Percentiles rank a stretch among this genome's conserved stretches.
Conservation (phyloP, 1,140 invertebrate genomes). For the Euura lappo region DNA sequence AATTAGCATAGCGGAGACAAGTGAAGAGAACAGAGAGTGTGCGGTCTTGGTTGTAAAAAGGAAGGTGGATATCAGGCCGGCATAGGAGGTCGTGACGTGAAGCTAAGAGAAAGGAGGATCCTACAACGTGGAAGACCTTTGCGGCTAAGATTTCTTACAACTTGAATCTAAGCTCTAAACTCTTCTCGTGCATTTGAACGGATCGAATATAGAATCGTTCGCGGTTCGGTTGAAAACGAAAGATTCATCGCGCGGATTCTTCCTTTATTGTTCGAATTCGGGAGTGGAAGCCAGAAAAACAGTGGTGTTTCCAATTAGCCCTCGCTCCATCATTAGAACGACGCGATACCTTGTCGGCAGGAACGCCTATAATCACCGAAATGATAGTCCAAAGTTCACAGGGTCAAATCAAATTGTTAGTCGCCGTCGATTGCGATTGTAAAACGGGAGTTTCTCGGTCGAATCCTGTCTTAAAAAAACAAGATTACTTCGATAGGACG, state of each 20-base stretch:
- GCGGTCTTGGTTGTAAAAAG: conserved; percentile 18
- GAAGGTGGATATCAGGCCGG: conserved; percentile 30
- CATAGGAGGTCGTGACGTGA: conserved; percentile 43
- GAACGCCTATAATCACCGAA: conserved; percentile 9
- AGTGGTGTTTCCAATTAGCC: conserved; percentile 8
- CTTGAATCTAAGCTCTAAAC: background rate
- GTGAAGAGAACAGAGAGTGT: background rate
- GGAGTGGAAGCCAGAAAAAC: no score
- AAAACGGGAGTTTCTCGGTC: background rate
- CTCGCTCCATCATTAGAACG: background rate
- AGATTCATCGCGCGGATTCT: no score
- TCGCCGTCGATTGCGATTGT: background rate
- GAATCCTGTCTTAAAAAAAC: no score
- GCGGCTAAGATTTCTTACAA: conserved; percentile 29
- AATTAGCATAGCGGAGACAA: background rate
- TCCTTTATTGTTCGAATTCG: no score
- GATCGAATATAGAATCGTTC: background rate
- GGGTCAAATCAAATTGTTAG: conserved; percentile 4
- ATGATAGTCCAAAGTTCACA: background rate
- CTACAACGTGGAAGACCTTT: conserved; percentile 43
- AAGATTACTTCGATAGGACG: no score
- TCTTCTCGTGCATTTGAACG: background rate
- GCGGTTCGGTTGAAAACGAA: no score
- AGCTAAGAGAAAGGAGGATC: conserved; percentile 50
- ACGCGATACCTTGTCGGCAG: background rate